Percentiles rank a stretch among this genome's conserved stretches.
phyloP scores from a whole-genome alignment of 2,888 invertebrate genomes.

The Caenorhabditis drosophilae region DNA sequence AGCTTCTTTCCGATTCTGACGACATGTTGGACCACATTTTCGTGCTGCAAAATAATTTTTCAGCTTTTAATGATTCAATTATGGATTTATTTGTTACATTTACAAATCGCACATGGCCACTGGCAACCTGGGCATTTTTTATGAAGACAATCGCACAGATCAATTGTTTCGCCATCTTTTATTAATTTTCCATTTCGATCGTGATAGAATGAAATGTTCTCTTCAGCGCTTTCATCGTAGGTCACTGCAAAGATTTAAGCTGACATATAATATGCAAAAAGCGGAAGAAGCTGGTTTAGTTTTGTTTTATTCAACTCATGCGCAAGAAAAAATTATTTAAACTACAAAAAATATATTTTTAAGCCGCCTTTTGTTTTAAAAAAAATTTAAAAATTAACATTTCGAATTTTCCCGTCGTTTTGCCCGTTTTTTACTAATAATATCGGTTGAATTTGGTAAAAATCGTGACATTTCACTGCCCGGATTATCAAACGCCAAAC shows the following conservation, averaged over 20 bases:
- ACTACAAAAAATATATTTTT: too few relatives aligned
- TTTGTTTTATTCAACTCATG: too few relatives aligned
- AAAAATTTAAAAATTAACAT: too few relatives aligned
- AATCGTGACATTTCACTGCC: constrained; percentile 15
- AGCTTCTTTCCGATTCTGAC: constrained; percentile 21
- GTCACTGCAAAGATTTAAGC: too few relatives aligned
- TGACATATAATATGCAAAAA: too few relatives aligned
- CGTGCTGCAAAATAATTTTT: constrained; percentile 15
- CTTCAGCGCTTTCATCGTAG: neutral
- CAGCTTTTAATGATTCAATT: neutral
- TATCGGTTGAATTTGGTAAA: constrained; percentile 10
- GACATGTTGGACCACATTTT: constrained; percentile 18
- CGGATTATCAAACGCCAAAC: constrained; percentile 15
- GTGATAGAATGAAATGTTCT: constrained; percentile 4
- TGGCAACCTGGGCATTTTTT: constrained; percentile 17
- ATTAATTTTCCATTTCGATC: constrained; percentile 12
- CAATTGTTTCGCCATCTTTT: constrained; percentile 3
- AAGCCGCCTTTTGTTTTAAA: neutral
- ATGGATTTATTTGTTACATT: constrained; percentile 14
- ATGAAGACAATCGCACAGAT: constrained; percentile 24
- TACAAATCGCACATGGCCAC: constrained; percentile 23
- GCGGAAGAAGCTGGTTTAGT: too few relatives aligned
- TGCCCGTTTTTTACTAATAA: constrained; percentile 7
- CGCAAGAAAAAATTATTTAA: too few relatives aligned
- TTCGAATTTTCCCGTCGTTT: neutral